These are phyloP conservation scores for Cenopis cana DNA, from an alignment of 2,888 invertebrate genomes.

Conservation along the genomic window DNA sequence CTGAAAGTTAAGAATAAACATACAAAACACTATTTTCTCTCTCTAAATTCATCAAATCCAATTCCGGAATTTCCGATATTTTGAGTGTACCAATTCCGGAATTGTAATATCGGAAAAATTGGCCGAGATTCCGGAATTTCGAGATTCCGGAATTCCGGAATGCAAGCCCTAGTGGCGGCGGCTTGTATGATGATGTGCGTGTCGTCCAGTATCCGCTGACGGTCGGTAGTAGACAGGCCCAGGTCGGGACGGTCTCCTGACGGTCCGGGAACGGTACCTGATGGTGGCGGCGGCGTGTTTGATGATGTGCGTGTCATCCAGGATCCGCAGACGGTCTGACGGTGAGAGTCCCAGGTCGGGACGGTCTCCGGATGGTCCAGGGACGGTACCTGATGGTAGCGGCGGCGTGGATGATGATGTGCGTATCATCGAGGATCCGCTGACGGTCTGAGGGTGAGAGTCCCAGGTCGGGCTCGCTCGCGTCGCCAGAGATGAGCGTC, in stretches of 20 bases:
- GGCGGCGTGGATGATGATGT: constrained; percentile 94
- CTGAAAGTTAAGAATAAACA: too few species aligned
- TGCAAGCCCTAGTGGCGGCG: too few species aligned
- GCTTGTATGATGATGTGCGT: constrained; percentile 95
- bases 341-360: constrained; percentile 89
- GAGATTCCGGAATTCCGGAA: too few species aligned
- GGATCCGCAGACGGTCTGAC: constrained; percentile 86
- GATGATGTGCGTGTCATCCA: constrained; percentile 91
- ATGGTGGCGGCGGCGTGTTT: constrained; percentile 93
- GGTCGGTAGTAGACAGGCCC: too few species aligned
- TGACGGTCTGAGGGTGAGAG: constrained; percentile 87
- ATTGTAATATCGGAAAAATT: too few species aligned
- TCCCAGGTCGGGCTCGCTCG: constrained; percentile 87
- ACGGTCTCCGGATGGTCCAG: constrained; percentile 87
- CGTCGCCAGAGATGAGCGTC: constrained; percentile 90
- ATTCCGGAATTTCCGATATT: too few species aligned
- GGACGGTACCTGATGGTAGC: constrained; percentile 87
- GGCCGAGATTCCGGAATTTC: too few species aligned
- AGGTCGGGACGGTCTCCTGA: too few species aligned
- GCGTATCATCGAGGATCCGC: constrained; percentile 87
- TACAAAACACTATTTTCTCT: too few species aligned
- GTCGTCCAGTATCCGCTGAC: too few species aligned
- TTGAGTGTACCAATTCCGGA: too few species aligned
- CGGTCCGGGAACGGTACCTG: constrained; percentile 85
- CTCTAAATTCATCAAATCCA: too few species aligned